Conservation (phyloP, 2,113 vertebrate species). For the Eidolon helvum region DNA sequence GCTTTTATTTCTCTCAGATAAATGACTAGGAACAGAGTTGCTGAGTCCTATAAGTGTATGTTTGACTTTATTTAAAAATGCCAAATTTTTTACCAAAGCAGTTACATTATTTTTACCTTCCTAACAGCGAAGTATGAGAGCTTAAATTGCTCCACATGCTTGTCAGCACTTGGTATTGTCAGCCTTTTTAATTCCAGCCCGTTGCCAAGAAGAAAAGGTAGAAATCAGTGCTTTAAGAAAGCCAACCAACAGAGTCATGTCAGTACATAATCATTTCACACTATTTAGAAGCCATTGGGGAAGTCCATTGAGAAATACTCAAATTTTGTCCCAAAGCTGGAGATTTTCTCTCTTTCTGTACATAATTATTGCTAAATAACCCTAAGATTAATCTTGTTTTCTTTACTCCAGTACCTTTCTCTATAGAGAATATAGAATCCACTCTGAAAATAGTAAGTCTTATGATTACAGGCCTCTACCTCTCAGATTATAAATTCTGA, state of each 20-base stretch:
- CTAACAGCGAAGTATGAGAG: background rate
- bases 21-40: background rate
- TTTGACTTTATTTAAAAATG: background rate
- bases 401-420: background rate
- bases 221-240: background rate
- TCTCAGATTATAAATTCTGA: background rate
- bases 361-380: background rate
- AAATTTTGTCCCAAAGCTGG: background rate
- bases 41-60: background rate
- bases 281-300: background rate
- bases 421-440: background rate
- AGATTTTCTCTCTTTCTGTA: conserved; percentile 1
- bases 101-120: background rate
- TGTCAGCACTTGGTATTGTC: background rate
- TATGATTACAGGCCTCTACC: background rate
- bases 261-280: background rate
- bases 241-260: background rate
- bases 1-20: background rate
- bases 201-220: background rate
- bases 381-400: background rate
- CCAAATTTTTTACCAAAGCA: background rate
- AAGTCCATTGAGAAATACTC: background rate
- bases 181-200: background rate
- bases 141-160: background rate
- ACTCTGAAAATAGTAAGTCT: background rate